A percentile compares a stretch with the other conserved stretches of the same genome.
phyloP scores from a whole-genome alignment of 2,797 vertebrate species.

The Lepus oiostolus region DNA sequence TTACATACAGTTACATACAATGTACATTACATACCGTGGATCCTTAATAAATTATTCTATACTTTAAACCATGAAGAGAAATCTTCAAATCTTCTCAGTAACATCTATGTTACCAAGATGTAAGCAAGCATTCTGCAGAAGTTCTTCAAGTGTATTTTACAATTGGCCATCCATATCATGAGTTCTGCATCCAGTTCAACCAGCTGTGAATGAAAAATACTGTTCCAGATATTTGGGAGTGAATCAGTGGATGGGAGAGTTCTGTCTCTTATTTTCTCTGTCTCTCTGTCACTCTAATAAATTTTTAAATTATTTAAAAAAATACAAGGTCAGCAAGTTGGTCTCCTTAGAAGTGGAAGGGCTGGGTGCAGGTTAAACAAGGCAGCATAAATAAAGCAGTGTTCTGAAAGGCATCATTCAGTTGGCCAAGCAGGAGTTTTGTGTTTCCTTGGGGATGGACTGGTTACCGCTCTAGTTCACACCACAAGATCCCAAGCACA shows the following conservation, averaged over 20 bases:
- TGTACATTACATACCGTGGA: not conserved
- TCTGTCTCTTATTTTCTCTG: too few relatives aligned
- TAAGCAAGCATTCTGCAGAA: not conserved
- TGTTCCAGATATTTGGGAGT: too few relatives aligned
- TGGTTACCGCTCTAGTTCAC: not conserved
- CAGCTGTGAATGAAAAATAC: too few relatives aligned
- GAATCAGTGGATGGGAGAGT: too few relatives aligned
- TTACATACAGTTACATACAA: not conserved
- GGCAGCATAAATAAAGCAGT: not conserved
- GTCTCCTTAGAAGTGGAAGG: not conserved
- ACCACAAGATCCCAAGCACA: not conserved
- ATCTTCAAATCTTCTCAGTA: too few relatives aligned
- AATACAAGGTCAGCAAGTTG: not conserved
- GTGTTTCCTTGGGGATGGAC: not conserved
- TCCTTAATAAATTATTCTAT: not conserved
- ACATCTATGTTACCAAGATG: not conserved
- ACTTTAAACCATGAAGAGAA: too few relatives aligned
- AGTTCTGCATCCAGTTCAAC: too few relatives aligned
- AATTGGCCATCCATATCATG: too few relatives aligned
- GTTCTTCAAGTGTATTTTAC: not conserved
- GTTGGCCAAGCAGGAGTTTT: not conserved
- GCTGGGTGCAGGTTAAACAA: not conserved
- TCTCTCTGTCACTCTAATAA: too few relatives aligned
- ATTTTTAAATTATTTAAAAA: too few relatives aligned
- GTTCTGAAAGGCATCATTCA: not conserved